Evolutionary conservation across 2,888 invertebrate genomes (phyloP).

Genomic region (Frankliniella intonsa): DNA sequence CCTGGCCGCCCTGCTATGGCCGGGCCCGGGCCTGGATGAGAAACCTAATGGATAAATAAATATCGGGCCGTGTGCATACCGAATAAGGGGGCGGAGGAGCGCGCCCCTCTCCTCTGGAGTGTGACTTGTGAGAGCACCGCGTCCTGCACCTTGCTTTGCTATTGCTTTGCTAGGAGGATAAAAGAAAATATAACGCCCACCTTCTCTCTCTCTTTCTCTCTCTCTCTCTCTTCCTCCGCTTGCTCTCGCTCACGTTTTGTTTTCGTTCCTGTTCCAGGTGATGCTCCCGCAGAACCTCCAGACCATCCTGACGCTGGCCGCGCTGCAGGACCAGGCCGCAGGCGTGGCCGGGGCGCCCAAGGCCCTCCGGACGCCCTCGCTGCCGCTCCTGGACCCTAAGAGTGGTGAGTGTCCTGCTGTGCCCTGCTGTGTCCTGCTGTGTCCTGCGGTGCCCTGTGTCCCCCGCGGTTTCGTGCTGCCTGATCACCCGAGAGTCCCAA

Average conservation of each 20-base stretch:
- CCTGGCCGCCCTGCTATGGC: no score
- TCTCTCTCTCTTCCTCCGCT: neutral
- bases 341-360: slow-evolving; percentile 32
- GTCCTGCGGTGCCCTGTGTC: no score
- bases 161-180: no score
- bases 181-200: no score
- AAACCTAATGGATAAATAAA: slow-evolving; percentile 15
- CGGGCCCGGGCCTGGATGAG: no score
- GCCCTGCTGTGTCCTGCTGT: no score
- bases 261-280: slow-evolving; percentile 45
- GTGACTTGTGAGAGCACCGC: no score
- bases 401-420: slow-evolving; percentile 2
- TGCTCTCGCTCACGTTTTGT: no score
- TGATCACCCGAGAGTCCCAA: no score
- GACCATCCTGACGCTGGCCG: slow-evolving; percentile 46
- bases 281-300: slow-evolving; percentile 49
- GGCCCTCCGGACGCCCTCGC: neutral
- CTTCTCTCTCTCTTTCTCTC: neutral
- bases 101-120: no score
- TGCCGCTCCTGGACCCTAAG: neutral
- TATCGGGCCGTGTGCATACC: slow-evolving; percentile 18
- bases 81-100: neutral
- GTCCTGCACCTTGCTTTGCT: no score
- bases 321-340: slow-evolving; percentile 42
- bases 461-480: no score